These are phyloP conservation scores for Papilio elwesi DNA, from an alignment of 2,888 invertebrate genomes.

Conservation along the genomic window DNA sequence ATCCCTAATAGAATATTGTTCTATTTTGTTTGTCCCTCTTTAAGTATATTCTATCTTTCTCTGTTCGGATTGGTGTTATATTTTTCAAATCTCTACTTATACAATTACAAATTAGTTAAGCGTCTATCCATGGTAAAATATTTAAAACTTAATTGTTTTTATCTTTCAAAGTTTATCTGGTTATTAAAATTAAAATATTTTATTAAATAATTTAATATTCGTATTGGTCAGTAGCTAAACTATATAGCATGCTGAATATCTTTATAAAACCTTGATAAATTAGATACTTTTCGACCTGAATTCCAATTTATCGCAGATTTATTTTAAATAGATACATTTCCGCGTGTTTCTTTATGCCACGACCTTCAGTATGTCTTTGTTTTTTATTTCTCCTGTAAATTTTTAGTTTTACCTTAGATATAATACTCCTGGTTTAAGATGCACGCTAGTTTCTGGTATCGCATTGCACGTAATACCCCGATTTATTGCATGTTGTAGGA, in stretches of 20 bases:
- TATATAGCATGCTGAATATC: slow-evolving; percentile 66
- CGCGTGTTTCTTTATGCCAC: neutral
- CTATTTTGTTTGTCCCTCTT: slow-evolving; percentile 25
- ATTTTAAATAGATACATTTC: too few relatives aligned
- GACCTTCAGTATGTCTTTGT: neutral
- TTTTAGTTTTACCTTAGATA: slow-evolving; percentile 16
- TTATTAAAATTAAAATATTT: slow-evolving; percentile 75
- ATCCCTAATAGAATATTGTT: slow-evolving; percentile 37
- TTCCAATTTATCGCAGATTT: slow-evolving; percentile 61
- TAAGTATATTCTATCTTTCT: slow-evolving; percentile 30
- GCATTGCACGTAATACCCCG: slow-evolving; percentile 28
- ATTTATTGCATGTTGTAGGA: slow-evolving; percentile 41
- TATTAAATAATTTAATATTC: slow-evolving; percentile 63
- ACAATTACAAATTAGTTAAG: slow-evolving; percentile 54
- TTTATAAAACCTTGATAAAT: slow-evolving; percentile 51
- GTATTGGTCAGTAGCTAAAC: slow-evolving; percentile 63
- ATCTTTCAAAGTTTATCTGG: slow-evolving; percentile 80
- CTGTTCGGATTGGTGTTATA: slow-evolving; percentile 41
- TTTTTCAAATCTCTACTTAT: slow-evolving; percentile 48
- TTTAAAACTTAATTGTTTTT: slow-evolving; percentile 55
- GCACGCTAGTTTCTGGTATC: slow-evolving; percentile 35
- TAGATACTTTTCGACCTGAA: slow-evolving; percentile 76
- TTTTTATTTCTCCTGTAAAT: neutral
- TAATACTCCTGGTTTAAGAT: slow-evolving; percentile 20
- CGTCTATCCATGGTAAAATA: slow-evolving; percentile 32